Evolutionary conservation across 2,113 vertebrate species (phyloP).

Genomic region (Oryzias woworae): DNA sequence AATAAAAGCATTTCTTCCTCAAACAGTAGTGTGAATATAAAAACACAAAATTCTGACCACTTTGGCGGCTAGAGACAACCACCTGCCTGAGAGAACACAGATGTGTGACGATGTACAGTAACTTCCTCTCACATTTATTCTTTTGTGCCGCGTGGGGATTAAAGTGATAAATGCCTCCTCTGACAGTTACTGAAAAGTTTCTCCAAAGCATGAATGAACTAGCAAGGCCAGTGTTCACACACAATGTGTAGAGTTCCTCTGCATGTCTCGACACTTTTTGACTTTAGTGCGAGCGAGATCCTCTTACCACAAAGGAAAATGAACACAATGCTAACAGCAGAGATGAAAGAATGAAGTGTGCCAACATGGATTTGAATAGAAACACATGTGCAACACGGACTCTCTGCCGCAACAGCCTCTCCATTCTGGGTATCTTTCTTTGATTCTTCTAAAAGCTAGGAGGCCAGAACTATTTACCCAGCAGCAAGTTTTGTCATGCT

Average conservation of each 20-base stretch:
- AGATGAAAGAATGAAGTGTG: slow-evolving; percentile 28
- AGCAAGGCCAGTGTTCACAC: slow-evolving; percentile 37
- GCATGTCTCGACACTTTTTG: slow-evolving; percentile 55
- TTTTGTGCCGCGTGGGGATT: slow-evolving; percentile 71
- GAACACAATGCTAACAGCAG: slow-evolving; percentile 30
- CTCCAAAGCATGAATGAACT: slow-evolving; percentile 70
- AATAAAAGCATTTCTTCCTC: too few species aligned
- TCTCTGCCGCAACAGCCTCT: slow-evolving; percentile 25
- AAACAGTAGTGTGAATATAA: too few species aligned
- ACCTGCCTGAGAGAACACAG: slow-evolving; percentile 71
- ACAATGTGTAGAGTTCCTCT: slow-evolving; percentile 40
- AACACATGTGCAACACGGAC: slow-evolving; percentile 40
- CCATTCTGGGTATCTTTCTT: slow-evolving; percentile 44
- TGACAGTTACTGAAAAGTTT: slow-evolving; percentile 70
- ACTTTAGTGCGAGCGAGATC: slow-evolving; percentile 23
- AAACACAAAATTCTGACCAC: slow-evolving; percentile 28
- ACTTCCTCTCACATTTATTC: slow-evolving; percentile 70
- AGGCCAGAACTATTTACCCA: slow-evolving; percentile 29
- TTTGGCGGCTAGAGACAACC: slow-evolving; percentile 59
- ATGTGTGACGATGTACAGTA: slow-evolving; percentile 58
- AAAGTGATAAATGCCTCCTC: slow-evolving; percentile 69
- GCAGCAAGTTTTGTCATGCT: slow-evolving; percentile 64
- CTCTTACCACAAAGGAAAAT: slow-evolving; percentile 22
- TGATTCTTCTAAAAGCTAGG: slow-evolving; percentile 39
- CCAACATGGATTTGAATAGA: slow-evolving; percentile 33